Conservation (phyloP, 1,140 invertebrate species). For the Drosophila neocordata region DNA sequence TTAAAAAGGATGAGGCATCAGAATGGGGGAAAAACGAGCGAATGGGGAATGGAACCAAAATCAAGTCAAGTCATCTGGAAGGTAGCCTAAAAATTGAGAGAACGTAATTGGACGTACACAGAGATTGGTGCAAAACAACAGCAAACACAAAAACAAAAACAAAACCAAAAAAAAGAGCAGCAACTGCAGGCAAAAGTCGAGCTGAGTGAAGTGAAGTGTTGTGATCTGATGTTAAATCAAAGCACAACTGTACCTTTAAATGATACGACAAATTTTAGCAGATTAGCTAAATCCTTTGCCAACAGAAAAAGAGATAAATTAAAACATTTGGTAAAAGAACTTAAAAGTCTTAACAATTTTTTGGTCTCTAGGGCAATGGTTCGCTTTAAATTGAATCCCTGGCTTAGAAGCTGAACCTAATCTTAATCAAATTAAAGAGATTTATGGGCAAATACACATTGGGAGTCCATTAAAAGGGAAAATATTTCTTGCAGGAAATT, state of each 20-base stretch:
- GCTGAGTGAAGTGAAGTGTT: not conserved
- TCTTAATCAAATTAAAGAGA: no score
- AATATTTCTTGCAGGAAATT: no score
- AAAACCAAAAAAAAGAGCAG: not conserved
- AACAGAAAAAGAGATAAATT: not conserved
- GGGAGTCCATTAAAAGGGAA: no score
- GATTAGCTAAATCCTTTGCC: not conserved
- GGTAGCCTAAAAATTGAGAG: conserved; percentile 40
- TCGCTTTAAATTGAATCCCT: no score
- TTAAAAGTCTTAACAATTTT: no score
- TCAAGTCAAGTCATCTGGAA: conserved; percentile 50
- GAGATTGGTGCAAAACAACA: conserved; percentile 24
- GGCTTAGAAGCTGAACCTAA: no score
- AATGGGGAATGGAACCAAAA: not conserved
- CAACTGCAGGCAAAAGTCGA: not conserved
- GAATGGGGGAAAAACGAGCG: not conserved
- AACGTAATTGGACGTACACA: conserved; percentile 52
- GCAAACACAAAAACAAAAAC: conserved; percentile 3
- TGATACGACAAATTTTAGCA: not conserved
- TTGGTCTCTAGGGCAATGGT: no score
- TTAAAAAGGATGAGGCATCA: conserved; percentile 25
- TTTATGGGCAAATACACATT: no score
- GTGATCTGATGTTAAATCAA: conserved; percentile 1
- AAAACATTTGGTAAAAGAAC: no score
- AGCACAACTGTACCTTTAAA: conserved; percentile 3